Conservation (phyloP, 2,113 vertebrate genomes). For the Xenus cinereus region DNA sequence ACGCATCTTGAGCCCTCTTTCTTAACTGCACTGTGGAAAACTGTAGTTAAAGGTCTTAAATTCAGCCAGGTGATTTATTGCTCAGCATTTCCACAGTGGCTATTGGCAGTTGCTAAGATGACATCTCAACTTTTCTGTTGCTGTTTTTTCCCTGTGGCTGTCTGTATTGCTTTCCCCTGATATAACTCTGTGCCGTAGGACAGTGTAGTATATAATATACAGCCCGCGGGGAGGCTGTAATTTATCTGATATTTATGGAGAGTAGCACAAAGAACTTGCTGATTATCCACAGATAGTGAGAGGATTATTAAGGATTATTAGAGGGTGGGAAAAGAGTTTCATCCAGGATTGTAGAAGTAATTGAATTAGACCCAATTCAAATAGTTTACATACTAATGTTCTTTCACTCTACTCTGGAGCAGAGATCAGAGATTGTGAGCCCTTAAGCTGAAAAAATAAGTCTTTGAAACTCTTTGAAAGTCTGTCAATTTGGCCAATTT, state of each 20-base stretch:
- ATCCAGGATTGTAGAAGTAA: conserved; percentile 36
- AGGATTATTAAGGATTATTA: conserved; percentile 50
- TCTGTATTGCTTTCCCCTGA: neutral
- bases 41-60: neutral
- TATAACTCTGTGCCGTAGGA: neutral
- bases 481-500: conserved; percentile 32
- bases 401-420: neutral
- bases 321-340: conserved; percentile 53
- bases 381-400: conserved; percentile 4
- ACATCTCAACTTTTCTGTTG: neutral
- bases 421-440: conserved; percentile 33
- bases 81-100: neutral
- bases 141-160: neutral
- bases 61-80: neutral
- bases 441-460: conserved; percentile 44
- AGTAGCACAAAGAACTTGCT: neutral
- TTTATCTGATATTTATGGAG: neutral
- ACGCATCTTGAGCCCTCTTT: neutral
- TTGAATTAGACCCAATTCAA: conserved; percentile 41
- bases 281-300: neutral
- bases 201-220: neutral
- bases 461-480: conserved; percentile 27
- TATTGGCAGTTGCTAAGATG: neutral
- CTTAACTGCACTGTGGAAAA: neutral
- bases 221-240: neutral